Base-by-base conservation (phyloP, 2,113 vertebrate species). In the Sminthopsis crassicaudata region DNA sequence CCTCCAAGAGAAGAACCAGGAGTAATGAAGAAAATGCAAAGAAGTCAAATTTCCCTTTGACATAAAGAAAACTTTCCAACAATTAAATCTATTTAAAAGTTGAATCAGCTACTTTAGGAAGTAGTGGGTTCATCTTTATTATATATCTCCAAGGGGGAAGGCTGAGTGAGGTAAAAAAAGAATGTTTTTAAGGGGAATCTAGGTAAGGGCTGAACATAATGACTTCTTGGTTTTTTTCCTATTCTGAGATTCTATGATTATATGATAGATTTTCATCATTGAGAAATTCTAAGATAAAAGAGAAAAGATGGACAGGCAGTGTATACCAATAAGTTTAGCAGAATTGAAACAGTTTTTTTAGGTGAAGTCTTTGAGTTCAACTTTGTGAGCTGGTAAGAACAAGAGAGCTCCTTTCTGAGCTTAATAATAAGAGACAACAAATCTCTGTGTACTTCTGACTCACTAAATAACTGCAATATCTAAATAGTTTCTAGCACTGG, bases 371-470 rank as follows among this genome's bases (percentile, higher is more conserved):
- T 84, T 84, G 42, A n/a, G 23, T 93, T 23, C 91, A 2, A 27
- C 55, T 30, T 76, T 93, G 91, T 89, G 67, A 90, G 92, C 60
- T 91, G 0, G 19, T 57, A 48, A 42, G 53, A 88, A 54, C 3
- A 48, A 36, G 9, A 30, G 4, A 42, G 53, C 2, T 91, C 92
- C 25, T 92, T 24, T 89, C 25, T 30, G 14, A 27, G 23, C 42
- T 84, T 42, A 6, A 90, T 6, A 53, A 8, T 46, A 55, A 93
- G 88, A 84, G 53, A 97, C 91, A 95, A 91, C 14, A 95, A 94
- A 51, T 90, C 48, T 42, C 30, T 84, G 22, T 46, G 10, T 46
- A 25, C 0, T 8, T 92, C 53, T 96, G 51, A 67, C 7, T 89
- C n/a, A 76, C 27, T 91, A 97, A 95, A 36, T 52, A 94, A 67